These are phyloP conservation scores for Lumbricus terrestris DNA, from an alignment of 2,888 invertebrate genomes.

Conservation along the genomic window DNA sequence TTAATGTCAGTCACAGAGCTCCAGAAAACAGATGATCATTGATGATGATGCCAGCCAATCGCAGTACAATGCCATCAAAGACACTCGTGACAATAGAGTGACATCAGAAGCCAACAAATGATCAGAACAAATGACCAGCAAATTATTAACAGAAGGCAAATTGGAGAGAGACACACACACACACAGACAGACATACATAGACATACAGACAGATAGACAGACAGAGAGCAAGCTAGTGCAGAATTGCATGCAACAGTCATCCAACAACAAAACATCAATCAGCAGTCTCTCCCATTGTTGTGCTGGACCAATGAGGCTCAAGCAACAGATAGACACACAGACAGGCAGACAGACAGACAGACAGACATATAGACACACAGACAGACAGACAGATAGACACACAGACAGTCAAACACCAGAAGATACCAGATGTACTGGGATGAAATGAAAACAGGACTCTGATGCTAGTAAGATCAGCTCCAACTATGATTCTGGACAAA, in stretches of 20 bases:
- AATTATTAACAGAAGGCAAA: background rate
- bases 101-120: background rate
- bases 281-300: background rate
- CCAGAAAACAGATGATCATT: background rate
- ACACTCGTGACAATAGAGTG: background rate
- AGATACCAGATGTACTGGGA: background rate
- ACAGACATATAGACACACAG: too few relatives aligned
- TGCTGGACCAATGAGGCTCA: background rate
- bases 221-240: too few relatives aligned
- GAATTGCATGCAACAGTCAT: background rate
- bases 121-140: background rate
- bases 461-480: background rate
- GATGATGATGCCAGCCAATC: background rate
- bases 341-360: too few relatives aligned
- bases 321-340: background rate
- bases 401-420: background rate
- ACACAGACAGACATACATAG: too few relatives aligned
- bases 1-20: background rate
- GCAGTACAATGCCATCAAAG: background rate
- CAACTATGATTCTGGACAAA: background rate
- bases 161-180: background rate
- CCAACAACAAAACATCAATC: background rate
- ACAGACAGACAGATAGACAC: too few relatives aligned
- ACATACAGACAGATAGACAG: too few relatives aligned
- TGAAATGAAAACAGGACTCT: background rate